Evolutionary conservation across 2,888 invertebrate genomes (phyloP), one percentile per base, ranked within the genome.

Genomic region (Thecophora atra): DNA sequence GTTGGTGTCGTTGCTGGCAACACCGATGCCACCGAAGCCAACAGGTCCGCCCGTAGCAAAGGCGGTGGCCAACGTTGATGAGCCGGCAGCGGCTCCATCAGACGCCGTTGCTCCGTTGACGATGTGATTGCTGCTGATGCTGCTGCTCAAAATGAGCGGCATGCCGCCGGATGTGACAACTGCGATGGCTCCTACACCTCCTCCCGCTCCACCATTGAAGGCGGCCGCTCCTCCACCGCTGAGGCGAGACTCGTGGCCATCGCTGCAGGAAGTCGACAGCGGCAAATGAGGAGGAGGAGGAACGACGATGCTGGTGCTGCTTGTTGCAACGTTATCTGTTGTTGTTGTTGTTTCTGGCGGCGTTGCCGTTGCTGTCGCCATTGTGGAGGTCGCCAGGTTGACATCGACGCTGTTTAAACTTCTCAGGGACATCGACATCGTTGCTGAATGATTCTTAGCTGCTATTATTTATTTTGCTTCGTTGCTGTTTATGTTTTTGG

Each of bases 1-100:
- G 87, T 91, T 91, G 87, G 89, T 91, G 86, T 91, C 89, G 84
- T 89, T 89, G 84, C 76, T 63, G 19, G 77, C 75, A 47, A 77
- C 75, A 72, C 74, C 77, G 73, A 76, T 75, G 67, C 76, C 78
- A 74, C 76, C 77, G 42, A 62, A 37, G 52, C 72, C 67, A n/a
- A 68, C 68, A 24, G 68, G 47, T 30, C 28, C 64, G 2, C 54
- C 63, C 64, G 26, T 44, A 42, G 75, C 70, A 21, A 71, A 72
- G 56, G 75, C 70, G 28, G 73, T 71, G 42, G 67, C 68, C 24
- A 70, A 19, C 24, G 65, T 26, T 51, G 51, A 15, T 24, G 28
- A 24, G 52, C 30, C 64, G 30, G 58, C 68, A 6, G 47, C 66
- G n/a, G 67, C 47, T 4, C 54, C 42, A 71, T 67, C n/a, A 47